Evolutionary conservation across 2,888 invertebrate species (phyloP).

Genomic region (Ornithoptera priamus): DNA sequence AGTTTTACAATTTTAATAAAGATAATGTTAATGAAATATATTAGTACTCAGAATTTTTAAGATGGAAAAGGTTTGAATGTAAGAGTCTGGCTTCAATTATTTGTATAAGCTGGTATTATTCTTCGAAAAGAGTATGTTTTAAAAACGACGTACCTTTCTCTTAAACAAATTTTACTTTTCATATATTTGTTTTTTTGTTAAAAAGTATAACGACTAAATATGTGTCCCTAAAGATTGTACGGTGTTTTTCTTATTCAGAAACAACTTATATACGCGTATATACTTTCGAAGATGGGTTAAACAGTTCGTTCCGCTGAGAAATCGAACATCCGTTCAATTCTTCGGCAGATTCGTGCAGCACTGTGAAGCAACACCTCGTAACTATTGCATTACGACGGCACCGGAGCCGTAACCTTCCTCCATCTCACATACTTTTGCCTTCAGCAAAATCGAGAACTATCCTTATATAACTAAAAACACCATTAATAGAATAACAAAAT

Average conservation of each 20-base stretch:
- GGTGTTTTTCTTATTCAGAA: neutral
- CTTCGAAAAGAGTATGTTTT: too few relatives aligned
- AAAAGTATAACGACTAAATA: too few relatives aligned
- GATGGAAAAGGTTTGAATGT: too few relatives aligned
- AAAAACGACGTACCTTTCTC: too few relatives aligned
- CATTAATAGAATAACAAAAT: too few relatives aligned
- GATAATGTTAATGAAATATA: too few relatives aligned
- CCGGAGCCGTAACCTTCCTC: constrained; percentile 23
- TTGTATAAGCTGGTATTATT: too few relatives aligned
- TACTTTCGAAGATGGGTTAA: constrained; percentile 30
- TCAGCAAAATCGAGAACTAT: neutral
- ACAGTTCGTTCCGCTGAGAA: constrained; percentile 33
- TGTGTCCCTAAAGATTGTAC: neutral
- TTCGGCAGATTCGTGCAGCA: constrained; percentile 29
- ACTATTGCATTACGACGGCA: constrained; percentile 23
- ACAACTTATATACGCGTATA: neutral
- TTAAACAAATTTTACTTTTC: too few relatives aligned
- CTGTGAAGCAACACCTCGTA: constrained; percentile 25
- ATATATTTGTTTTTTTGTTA: too few relatives aligned
- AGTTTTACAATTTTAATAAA: too few relatives aligned
- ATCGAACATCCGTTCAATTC: constrained; percentile 34
- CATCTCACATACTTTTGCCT: constrained; percentile 8
- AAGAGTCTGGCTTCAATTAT: too few relatives aligned
- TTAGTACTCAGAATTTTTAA: too few relatives aligned
- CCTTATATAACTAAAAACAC: neutral